Percentiles rank a stretch among this genome's conserved stretches.
Conservation (phyloP, 2,113 vertebrate species). For the Aegithalos caudatus region DNA sequence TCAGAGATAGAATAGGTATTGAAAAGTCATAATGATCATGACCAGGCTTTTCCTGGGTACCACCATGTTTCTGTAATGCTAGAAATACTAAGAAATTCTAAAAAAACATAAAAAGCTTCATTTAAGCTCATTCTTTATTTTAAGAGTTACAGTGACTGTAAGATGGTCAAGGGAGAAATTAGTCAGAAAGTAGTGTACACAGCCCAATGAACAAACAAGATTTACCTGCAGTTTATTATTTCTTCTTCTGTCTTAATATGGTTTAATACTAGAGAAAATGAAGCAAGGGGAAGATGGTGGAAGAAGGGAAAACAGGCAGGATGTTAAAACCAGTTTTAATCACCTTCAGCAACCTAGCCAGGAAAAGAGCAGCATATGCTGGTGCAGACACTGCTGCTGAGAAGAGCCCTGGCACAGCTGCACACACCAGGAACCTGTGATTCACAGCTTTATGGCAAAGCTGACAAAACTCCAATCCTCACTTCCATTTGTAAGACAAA, state of each 20-base stretch:
- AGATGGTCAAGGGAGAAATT: neutral
- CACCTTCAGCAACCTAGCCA: neutral
- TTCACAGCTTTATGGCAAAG: constrained; percentile 20
- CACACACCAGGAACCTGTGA: neutral
- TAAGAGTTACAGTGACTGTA: neutral
- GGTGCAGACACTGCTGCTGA: neutral
- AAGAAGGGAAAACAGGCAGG: neutral
- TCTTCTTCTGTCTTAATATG: neutral
- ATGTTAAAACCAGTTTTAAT: neutral
- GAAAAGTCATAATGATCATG: neutral
- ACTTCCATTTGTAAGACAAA: neutral
- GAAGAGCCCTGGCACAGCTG: neutral
- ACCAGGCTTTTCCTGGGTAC: neutral
- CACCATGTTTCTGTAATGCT: neutral
- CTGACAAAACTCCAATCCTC: neutral
- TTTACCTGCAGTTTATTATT: neutral
- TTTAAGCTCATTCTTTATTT: neutral
- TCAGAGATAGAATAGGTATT: neutral
- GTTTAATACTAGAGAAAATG: neutral
- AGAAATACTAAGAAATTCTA: neutral
- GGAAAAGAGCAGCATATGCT: neutral
- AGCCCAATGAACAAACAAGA: neutral
- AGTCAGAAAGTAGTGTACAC: neutral
- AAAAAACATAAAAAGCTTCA: neutral
- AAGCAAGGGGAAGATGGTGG: neutral